Conservation (phyloP, 2,888 invertebrate genomes). For the Calliopum simillimum region DNA sequence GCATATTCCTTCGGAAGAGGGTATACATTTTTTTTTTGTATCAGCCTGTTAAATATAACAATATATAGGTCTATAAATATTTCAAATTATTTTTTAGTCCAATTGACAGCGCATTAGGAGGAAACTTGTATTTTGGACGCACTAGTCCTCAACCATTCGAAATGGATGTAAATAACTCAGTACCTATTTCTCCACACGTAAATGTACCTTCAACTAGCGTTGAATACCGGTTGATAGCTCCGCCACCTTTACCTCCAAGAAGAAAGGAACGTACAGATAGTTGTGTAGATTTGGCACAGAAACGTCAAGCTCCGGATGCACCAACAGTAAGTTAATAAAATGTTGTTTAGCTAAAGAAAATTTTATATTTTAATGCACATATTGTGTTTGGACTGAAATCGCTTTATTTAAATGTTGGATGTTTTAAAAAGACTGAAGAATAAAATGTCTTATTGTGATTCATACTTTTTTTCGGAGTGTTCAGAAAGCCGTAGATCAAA, state of each 20-base stretch:
- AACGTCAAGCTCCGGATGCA: constrained; percentile 75
- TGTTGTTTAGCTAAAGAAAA: too few relatives aligned
- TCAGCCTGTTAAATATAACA: too few relatives aligned
- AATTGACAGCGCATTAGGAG: constrained; percentile 51
- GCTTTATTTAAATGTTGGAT: too few relatives aligned
- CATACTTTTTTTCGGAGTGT: too few relatives aligned
- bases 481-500: too few relatives aligned
- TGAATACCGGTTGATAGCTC: constrained; percentile 59
- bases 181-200: constrained; percentile 67
- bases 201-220: constrained; percentile 64
- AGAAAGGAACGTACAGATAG: constrained; percentile 63
- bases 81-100: constrained; percentile 51
- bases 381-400: too few relatives aligned
- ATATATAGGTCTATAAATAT: neutral
- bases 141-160: constrained; percentile 54
- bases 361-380: too few relatives aligned
- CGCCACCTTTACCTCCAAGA: constrained; percentile 65
- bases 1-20: too few relatives aligned
- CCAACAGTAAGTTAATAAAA: constrained; percentile 68
- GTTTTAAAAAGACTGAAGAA: too few relatives aligned
- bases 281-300: constrained; percentile 64
- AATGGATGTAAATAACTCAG: constrained; percentile 53
- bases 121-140: constrained; percentile 37
- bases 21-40: too few relatives aligned
- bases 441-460: too few relatives aligned